Evolutionary conservation across 2,113 vertebrate genomes (phyloP).

Genomic region (Chitala chitala): DNA sequence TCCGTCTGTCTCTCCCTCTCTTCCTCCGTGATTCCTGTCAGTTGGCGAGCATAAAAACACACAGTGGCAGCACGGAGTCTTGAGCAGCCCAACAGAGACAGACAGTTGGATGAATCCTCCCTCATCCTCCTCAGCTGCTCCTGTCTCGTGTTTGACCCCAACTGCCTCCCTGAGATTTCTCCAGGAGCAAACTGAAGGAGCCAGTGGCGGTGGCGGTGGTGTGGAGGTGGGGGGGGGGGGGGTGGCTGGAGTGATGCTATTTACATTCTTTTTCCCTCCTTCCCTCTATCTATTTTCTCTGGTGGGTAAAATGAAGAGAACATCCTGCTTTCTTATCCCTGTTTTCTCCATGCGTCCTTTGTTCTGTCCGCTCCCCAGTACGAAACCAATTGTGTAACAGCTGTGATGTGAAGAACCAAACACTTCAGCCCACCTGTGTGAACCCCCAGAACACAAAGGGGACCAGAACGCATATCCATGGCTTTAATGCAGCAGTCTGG

Average conservation of each 20-base stretch:
- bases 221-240: background rate
- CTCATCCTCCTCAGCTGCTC: slow-evolving; percentile 32
- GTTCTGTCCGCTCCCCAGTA: background rate
- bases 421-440: too few species aligned
- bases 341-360: background rate
- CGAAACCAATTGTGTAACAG: background rate
- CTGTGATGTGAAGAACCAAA: background rate
- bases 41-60: slow-evolving; percentile 48
- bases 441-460: too few species aligned
- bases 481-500: too few species aligned
- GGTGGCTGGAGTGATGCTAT: slow-evolving; percentile 21
- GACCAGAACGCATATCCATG: too few species aligned
- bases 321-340: background rate
- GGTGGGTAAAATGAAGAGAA: background rate
- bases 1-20: slow-evolving; percentile 33
- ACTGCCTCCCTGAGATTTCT: slow-evolving; percentile 31
- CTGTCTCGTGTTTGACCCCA: slow-evolving; percentile 33
- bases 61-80: slow-evolving; percentile 23
- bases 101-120: slow-evolving; percentile 42
- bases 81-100: slow-evolving; percentile 35
- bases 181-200: slow-evolving; percentile 25
- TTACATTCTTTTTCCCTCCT: slow-evolving; percentile 16
- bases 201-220: background rate
- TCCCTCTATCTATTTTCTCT: background rate
- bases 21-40: slow-evolving; percentile 52